Evolutionary conservation across 2,797 vertebrate genomes (phyloP).

Genomic region (Sebastolobus alascanus): DNA sequence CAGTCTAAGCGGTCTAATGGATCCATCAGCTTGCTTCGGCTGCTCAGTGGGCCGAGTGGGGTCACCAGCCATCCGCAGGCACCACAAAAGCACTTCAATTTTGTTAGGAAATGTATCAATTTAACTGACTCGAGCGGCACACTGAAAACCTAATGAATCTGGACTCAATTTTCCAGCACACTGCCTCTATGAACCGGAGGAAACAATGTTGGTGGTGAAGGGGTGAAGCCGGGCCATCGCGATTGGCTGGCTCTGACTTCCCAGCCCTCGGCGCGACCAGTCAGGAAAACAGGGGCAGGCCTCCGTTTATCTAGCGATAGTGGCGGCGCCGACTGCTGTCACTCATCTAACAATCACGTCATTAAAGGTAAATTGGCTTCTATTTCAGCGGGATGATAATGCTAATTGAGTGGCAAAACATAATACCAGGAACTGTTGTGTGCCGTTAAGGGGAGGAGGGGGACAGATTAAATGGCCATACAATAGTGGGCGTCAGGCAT

Average conservation of each 20-base stretch:
- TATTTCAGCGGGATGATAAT: slow-evolving; percentile 99
- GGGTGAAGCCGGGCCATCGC: slow-evolving; percentile 89
- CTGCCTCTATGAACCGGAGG: slow-evolving; percentile 98
- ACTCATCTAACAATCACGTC: slow-evolving; percentile 99
- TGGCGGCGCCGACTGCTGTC: slow-evolving; percentile 88
- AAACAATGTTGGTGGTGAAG: slow-evolving; percentile 97
- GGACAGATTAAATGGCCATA: slow-evolving; percentile 97
- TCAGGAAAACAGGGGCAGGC: slow-evolving; percentile 88
- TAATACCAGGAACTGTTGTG: slow-evolving; percentile 99
- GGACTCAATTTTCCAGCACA: slow-evolving; percentile 99
- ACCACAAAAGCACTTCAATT: slow-evolving; percentile 99
- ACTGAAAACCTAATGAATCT: slow-evolving; percentile 99
- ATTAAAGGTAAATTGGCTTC: slow-evolving; percentile 99
- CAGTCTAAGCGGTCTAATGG: slow-evolving; percentile 99
- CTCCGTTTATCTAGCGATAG: slow-evolving; percentile 92
- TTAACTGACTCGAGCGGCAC: slow-evolving; percentile 99
- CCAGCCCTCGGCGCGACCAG: slow-evolving; percentile 85
- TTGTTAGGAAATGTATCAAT: slow-evolving; percentile 99
- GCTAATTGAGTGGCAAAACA: slow-evolving; percentile 99
- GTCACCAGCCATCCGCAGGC: slow-evolving; percentile 99
- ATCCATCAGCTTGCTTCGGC: slow-evolving; percentile 99
- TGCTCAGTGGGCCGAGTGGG: slow-evolving; percentile 99
- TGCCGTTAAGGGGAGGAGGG: slow-evolving; percentile 94
- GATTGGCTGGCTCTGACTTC: slow-evolving; percentile 90
- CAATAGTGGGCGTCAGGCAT: slow-evolving; percentile 97